phyloP scores from a whole-genome alignment of 1,140 invertebrate species.

The Apis cerana region DNA sequence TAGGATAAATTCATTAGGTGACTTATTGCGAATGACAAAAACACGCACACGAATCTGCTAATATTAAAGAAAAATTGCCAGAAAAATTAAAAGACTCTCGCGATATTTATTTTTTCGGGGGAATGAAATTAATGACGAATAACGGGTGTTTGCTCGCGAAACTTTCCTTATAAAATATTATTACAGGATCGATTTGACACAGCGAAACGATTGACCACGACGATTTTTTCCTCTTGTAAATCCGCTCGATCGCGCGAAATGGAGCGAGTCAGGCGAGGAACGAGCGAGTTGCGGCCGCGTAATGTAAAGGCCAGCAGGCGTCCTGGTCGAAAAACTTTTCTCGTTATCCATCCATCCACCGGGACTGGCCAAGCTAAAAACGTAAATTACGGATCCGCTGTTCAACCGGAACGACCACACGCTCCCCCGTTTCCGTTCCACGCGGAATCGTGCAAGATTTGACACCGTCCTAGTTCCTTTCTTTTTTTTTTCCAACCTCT shows the following conservation, averaged over 20 bases:
- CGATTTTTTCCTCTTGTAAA: constrained; percentile 23
- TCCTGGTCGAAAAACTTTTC: constrained; percentile 65
- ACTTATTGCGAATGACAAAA: too few relatives aligned
- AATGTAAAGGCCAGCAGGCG: constrained; percentile 64
- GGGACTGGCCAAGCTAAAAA: constrained; percentile 55
- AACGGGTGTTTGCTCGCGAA: background rate
- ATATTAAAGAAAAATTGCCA: too few relatives aligned
- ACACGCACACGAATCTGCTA: too few relatives aligned
- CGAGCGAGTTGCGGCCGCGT: constrained; percentile 53
- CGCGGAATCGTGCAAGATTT: constrained; percentile 39
- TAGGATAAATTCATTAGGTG: too few relatives aligned
- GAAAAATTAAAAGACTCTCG: too few relatives aligned
- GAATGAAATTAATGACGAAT: too few relatives aligned
- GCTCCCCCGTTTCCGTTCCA: background rate
- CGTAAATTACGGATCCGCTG: constrained; percentile 59
- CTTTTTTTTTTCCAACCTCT: background rate
- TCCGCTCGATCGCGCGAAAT: constrained; percentile 59
- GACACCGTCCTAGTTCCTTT: background rate
- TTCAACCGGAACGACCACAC: constrained; percentile 50
- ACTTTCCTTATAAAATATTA: background rate
- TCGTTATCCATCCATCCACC: constrained; percentile 65
- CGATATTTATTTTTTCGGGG: background rate
- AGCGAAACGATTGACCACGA: constrained; percentile 42
- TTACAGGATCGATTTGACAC: background rate
- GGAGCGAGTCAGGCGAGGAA: constrained; percentile 49